A percentile compares a stretch with the other conserved stretches of the same genome.
These are phyloP conservation scores for Drosophila pseudotakahashii DNA, from an alignment of 2,888 invertebrate species.

Conservation along the genomic window DNA sequence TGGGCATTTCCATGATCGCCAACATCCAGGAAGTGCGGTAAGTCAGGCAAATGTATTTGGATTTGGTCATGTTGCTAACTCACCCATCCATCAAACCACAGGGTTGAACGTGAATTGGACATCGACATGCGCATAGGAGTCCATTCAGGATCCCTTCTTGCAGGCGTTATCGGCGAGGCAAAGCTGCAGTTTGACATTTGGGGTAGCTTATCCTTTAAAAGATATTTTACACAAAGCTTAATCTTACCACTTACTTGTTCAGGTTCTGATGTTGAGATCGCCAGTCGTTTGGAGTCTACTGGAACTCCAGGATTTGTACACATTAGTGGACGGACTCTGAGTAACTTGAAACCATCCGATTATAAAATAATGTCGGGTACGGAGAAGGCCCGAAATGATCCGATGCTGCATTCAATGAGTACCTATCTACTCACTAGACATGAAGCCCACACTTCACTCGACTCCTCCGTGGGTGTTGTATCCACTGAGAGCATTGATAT, in stretches of 20 bases:
- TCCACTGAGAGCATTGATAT: not conserved
- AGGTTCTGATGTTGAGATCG: conserved; percentile 93
- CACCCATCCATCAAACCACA: not conserved
- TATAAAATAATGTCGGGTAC: conserved; percentile 86
- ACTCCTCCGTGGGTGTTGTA: not conserved
- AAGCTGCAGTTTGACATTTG: conserved; percentile 99
- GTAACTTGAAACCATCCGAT: conserved; percentile 87
- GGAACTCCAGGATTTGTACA: conserved; percentile 96
- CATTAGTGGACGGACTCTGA: conserved; percentile 89
- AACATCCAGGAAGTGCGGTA: conserved; percentile 88
- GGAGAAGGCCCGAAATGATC: conserved; percentile 85
- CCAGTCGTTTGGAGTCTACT: conserved; percentile 96
- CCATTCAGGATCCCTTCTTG: conserved; percentile 94
- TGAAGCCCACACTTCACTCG: not conserved
- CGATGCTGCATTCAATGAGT: conserved; percentile 88
- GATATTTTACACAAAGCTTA: too few species aligned
- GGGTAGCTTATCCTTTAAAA: conserved; percentile 84
- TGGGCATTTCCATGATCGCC: conserved; percentile 96
- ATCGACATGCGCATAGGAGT: conserved; percentile 99
- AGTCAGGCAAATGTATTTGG: not conserved
- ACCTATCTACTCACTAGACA: conserved; percentile 89
- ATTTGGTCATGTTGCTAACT: fast-evolving
- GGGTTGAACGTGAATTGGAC: conserved; percentile 90
- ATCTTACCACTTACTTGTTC: not conserved
- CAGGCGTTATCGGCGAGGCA: conserved; percentile 95